A percentile compares a stretch with the other conserved stretches of the same genome.
These are phyloP conservation scores for Antedon mediterranea DNA, from an alignment of 53 echinoderm and acorn worm genomes.

Conservation along the genomic window DNA sequence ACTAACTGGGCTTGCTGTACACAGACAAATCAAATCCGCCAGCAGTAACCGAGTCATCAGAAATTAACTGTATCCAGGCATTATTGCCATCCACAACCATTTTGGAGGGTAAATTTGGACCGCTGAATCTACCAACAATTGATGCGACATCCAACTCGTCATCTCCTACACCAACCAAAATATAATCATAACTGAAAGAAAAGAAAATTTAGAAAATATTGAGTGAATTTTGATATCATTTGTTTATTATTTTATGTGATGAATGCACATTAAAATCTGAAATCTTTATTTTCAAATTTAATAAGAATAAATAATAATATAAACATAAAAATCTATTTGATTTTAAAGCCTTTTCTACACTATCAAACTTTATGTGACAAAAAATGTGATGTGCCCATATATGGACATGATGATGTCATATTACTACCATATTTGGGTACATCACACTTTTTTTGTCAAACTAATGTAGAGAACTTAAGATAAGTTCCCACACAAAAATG, in stretches of 20 bases:
- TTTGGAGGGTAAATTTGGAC: slow-evolving; percentile 19
- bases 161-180: slow-evolving; percentile 44
- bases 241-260: slow-evolving; percentile 4
- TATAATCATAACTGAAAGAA: slow-evolving; percentile 36
- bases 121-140: slow-evolving; percentile 18
- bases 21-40: slow-evolving; percentile 39
- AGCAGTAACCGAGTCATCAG: slow-evolving; percentile 24
- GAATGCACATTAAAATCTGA: too few relatives aligned
- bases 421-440: too few relatives aligned
- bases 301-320: too few relatives aligned
- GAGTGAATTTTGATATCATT: neutral
- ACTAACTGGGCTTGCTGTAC: slow-evolving; percentile 40
- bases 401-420: too few relatives aligned
- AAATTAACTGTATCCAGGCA: slow-evolving; percentile 57
- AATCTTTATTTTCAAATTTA: slow-evolving; percentile 20
- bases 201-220: neutral
- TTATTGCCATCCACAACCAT: slow-evolving; percentile 34
- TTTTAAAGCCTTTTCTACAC: too few relatives aligned
- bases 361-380: too few relatives aligned
- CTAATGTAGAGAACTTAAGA: too few relatives aligned
- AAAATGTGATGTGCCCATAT: too few relatives aligned
- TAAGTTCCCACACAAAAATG: too few relatives aligned
- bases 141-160: slow-evolving; percentile 26
- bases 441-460: too few relatives aligned
- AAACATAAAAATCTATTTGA: too few relatives aligned